Conservation (phyloP, 92 coral and sea anemone species). For the Siderastrea siderea region DNA sequence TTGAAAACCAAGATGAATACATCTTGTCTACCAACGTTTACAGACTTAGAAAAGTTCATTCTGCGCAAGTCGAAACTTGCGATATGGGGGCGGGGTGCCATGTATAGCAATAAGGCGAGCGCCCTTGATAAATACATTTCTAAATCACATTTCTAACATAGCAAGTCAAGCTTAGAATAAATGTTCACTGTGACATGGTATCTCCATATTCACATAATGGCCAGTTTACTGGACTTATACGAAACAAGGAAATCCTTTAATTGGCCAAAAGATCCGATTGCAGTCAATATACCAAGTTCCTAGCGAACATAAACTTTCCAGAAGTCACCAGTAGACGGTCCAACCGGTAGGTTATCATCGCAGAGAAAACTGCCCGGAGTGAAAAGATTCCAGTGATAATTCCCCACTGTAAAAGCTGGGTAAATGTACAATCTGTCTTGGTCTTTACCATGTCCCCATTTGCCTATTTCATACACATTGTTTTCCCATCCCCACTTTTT, state of each 20-base stretch:
- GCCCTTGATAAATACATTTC: no score
- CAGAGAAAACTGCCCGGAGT: background rate
- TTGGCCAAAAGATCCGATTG: background rate
- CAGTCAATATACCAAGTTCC: background rate
- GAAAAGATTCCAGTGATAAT: background rate
- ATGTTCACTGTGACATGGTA: no score
- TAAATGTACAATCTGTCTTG: background rate
- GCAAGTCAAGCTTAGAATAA: no score
- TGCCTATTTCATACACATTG: background rate
- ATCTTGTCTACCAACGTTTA: no score
- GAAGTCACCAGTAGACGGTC: background rate
- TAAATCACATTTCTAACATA: no score
- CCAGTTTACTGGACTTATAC: no score
- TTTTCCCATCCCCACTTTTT: background rate
- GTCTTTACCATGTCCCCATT: background rate
- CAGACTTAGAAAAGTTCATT: no score
- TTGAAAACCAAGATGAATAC: no score
- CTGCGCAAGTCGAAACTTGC: no score
- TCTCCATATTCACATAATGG: no score
- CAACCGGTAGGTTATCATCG: background rate
- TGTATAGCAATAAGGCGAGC: no score
- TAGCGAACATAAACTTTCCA: constrained; percentile 1
- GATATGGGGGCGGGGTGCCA: no score
- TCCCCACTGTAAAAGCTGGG: background rate
- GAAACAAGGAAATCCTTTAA: background rate